Conservation (phyloP, 2,888 invertebrate species). For the Harpalus rufipes region DNA sequence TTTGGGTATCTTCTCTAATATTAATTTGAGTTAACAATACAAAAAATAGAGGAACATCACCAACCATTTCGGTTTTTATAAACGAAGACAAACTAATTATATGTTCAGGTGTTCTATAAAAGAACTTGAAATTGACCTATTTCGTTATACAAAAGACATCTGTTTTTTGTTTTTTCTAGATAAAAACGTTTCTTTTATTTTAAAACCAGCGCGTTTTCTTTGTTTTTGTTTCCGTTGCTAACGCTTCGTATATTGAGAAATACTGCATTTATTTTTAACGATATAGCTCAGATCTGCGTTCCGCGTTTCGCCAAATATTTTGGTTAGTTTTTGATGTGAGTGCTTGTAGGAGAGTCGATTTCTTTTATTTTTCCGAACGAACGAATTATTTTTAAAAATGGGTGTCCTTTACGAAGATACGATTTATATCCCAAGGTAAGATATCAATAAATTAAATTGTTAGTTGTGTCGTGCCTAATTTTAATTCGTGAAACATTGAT, state of each 20-base stretch:
- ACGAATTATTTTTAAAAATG: not conserved
- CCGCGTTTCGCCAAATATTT: slow-evolving; percentile 49
- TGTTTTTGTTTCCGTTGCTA: not conserved
- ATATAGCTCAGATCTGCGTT: slow-evolving; percentile 23
- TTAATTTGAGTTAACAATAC: no score
- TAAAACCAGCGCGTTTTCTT: not conserved
- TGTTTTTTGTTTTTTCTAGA: not conserved
- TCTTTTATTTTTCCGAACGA: slow-evolving; percentile 24
- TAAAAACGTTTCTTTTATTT: not conserved
- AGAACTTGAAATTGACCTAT: not conserved
- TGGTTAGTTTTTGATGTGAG: slow-evolving; percentile 53
- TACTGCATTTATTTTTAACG: slow-evolving; percentile 35
- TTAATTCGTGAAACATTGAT: no score
- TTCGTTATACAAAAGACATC: not conserved
- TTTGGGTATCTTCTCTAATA: no score
- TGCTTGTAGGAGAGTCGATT: slow-evolving; percentile 57
- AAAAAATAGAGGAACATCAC: not conserved
- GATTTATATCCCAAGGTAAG: slow-evolving; percentile 23
- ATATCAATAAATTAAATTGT: not conserved
- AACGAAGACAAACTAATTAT: not conserved
- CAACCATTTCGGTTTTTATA: not conserved
- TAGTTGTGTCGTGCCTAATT: no score
- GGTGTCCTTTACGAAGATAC: slow-evolving; percentile 21
- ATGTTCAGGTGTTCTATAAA: not conserved
- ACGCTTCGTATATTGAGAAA: slow-evolving; percentile 1